Percentiles rank a stretch among this genome's conserved stretches.
Conservation (phyloP, 2,888 invertebrate genomes). For the Lacanobia wlatinum region DNA sequence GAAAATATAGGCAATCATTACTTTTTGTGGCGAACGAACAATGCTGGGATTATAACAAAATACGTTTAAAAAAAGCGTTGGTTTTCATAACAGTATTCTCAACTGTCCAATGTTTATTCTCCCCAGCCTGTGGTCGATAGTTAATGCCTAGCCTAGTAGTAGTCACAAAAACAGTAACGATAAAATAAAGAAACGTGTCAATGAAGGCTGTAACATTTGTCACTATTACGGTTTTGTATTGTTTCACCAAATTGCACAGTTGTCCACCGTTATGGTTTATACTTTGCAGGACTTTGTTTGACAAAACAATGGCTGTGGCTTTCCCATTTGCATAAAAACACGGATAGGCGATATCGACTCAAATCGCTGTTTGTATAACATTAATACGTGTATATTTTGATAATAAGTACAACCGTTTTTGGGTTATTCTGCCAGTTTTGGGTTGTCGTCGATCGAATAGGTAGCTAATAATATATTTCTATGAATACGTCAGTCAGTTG, state of each 20-base stretch:
- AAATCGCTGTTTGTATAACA: conserved; percentile 43
- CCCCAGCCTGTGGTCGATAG: neutral
- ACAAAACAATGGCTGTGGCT: conserved; percentile 49
- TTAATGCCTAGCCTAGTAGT: neutral
- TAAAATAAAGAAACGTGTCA: conserved; percentile 33
- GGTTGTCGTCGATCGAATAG: neutral
- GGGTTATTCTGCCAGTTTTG: neutral
- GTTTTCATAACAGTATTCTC: no score
- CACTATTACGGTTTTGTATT: conserved; percentile 43
- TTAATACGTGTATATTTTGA: conserved; percentile 33
- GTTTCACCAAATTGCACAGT: conserved; percentile 43
- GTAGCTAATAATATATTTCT: neutral
- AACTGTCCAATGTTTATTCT: no score
- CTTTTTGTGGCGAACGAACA: neutral
- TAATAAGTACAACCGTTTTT: conserved; percentile 16
- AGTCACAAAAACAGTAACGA: conserved; percentile 18
- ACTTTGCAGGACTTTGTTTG: conserved; percentile 57
- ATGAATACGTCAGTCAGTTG: neutral
- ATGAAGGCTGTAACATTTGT: conserved; percentile 9
- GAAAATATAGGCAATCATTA: neutral
- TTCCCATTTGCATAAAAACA: conserved; percentile 58
- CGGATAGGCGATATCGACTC: conserved; percentile 10
- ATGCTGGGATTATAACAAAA: neutral
- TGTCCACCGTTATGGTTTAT: conserved; percentile 48
- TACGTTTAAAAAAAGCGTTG: neutral